Percentiles rank a stretch among this genome's conserved stretches.
Evolutionary conservation across 2,888 invertebrate species (phyloP).

Genomic region (Lepetodrilus schrolli): DNA sequence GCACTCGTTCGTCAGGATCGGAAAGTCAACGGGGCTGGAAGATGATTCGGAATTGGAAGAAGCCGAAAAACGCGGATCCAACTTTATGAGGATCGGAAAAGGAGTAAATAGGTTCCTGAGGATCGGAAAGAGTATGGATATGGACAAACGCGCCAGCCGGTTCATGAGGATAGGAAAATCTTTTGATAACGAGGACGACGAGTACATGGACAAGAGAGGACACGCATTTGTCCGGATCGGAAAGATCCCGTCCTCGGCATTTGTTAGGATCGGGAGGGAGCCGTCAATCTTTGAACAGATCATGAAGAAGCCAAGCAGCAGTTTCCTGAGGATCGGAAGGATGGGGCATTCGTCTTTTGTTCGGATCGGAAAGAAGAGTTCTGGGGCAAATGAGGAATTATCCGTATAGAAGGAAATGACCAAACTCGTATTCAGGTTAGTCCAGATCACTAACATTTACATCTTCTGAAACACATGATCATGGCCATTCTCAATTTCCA

Average conservation of each 20-base stretch:
- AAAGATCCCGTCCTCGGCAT: constrained; percentile 48
- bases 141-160: constrained; percentile 37
- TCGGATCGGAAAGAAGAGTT: constrained; percentile 40
- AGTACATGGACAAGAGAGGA: constrained; percentile 29
- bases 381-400: constrained; percentile 10
- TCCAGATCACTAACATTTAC: too few relatives aligned
- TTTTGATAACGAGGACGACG: constrained; percentile 20
- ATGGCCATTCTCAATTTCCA: too few relatives aligned
- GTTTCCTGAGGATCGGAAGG: constrained; percentile 31
- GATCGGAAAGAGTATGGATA: constrained; percentile 26
- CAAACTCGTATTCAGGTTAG: too few relatives aligned
- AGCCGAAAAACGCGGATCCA: neutral
- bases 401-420: too few relatives aligned
- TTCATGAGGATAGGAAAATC: constrained; percentile 47
- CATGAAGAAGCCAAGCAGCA: constrained; percentile 30
- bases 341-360: constrained; percentile 40
- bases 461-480: too few relatives aligned
- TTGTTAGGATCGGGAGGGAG: constrained; percentile 41
- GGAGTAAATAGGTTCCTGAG: constrained; percentile 11
- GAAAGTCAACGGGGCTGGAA: constrained; percentile 27
- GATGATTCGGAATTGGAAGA: constrained; percentile 19
- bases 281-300: constrained; percentile 12
- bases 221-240: constrained; percentile 50
- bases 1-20: constrained; percentile 45
- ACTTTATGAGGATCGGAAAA: constrained; percentile 30